Evolutionary conservation across 2,888 invertebrate species (phyloP).

Genomic region (Plagiodera versicolora): DNA sequence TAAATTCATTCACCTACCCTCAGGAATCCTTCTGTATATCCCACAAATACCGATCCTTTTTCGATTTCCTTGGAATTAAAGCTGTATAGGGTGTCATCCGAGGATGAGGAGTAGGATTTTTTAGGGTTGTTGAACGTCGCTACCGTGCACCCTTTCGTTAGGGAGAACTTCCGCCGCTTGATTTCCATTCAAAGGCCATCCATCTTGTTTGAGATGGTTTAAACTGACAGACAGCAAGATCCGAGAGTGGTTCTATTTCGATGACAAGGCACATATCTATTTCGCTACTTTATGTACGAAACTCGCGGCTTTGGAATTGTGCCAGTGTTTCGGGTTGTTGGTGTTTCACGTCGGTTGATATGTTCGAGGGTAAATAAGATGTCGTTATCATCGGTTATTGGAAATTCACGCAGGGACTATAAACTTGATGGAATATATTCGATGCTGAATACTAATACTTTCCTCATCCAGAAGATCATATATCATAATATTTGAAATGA

Average conservation of each 20-base stretch:
- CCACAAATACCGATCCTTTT: not conserved
- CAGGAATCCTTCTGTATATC: no score
- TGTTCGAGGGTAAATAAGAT: not conserved
- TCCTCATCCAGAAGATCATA: no score
- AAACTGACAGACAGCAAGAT: slow-evolving; percentile 57
- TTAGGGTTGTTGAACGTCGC: slow-evolving; percentile 31
- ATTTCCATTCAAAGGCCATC: slow-evolving; percentile 67
- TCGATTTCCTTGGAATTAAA: not conserved
- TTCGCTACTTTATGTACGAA: slow-evolving; percentile 39
- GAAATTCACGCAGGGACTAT: no score
- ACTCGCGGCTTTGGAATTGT: slow-evolving; percentile 29
- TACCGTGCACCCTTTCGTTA: slow-evolving; percentile 43
- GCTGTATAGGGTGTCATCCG: slow-evolving; percentile 27
- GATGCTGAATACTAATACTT: no score
- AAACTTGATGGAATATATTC: no score
- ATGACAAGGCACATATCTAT: slow-evolving; percentile 54
- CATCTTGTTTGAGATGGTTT: slow-evolving; percentile 64
- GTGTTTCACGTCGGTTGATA: not conserved
- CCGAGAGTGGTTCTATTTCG: slow-evolving; percentile 52
- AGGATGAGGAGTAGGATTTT: slow-evolving; percentile 33
- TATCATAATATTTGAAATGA: no score
- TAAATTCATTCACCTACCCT: no score
- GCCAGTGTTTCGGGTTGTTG: slow-evolving; percentile 12
- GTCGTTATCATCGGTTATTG: not conserved
- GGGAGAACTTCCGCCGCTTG: slow-evolving; percentile 56